These are phyloP conservation scores for Eulemur macaco DNA, from an alignment of 2,113 vertebrate species.

Conservation along the genomic window DNA sequence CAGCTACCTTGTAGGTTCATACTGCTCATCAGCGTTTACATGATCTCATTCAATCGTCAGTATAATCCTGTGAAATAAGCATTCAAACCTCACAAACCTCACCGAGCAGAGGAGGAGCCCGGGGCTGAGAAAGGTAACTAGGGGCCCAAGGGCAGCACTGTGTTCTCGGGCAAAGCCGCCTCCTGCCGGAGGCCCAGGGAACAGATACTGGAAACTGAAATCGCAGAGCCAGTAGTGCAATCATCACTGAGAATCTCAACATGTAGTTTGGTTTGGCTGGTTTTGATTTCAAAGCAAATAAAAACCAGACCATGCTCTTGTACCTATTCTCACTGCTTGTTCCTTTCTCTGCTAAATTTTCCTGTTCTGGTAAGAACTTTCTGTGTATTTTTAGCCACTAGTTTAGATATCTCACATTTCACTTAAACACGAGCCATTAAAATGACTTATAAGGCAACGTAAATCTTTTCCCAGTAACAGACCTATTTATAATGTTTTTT, in stretches of 20 bases:
- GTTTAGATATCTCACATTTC: background rate
- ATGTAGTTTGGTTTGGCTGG: background rate
- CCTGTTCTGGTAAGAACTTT: background rate
- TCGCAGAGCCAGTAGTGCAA: accelerated
- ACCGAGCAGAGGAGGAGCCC: accelerated
- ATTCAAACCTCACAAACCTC: background rate
- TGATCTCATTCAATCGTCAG: background rate
- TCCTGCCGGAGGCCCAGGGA: background rate
- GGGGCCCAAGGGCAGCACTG: background rate
- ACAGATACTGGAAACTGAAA: background rate
- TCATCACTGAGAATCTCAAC: background rate
- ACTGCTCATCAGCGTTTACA: accelerated
- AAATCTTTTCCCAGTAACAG: conserved; percentile 16
- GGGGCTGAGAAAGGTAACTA: background rate
- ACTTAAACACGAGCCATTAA: background rate
- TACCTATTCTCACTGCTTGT: background rate
- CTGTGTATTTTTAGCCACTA: conserved; percentile 10
- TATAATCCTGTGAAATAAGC: background rate
- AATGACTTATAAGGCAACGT: conserved; percentile 27
- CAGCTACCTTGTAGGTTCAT: accelerated
- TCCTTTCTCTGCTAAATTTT: background rate
- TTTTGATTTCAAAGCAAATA: background rate
- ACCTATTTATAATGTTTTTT: conserved; percentile 5
- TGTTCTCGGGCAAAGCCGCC: background rate
- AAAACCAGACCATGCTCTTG: background rate